Percentiles rank a stretch among this genome's conserved stretches.
Evolutionary conservation across 2,888 invertebrate species (phyloP).

Genomic region (Parnassius mnemosyne): DNA sequence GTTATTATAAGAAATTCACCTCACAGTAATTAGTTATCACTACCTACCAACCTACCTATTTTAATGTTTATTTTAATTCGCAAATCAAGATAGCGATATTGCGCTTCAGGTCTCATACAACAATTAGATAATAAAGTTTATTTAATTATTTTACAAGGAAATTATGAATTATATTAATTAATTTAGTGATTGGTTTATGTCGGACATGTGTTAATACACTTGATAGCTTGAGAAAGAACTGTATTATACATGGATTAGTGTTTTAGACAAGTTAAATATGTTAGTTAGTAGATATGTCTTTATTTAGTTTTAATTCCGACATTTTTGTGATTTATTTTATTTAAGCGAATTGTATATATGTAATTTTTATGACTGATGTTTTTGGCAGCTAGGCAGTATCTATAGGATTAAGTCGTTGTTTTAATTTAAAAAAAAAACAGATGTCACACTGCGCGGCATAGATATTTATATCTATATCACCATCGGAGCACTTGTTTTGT

Average conservation of each 20-base stretch:
- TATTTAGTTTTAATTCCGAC: conserved; percentile 4
- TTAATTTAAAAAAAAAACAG: not conserved
- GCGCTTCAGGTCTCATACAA: no score
- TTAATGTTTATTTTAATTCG: no score
- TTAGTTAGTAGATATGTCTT: not conserved
- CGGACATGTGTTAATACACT: no score
- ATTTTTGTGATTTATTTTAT: conserved; percentile 16
- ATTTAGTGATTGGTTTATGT: no score
- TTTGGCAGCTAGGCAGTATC: conserved; percentile 3
- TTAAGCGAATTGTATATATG: conserved; percentile 8
- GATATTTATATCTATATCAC: not conserved
- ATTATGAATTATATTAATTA: no score
- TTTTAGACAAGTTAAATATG: not conserved
- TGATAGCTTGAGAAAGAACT: not conserved
- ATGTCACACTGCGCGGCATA: not conserved
- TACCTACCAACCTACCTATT: no score
- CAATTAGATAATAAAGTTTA: no score
- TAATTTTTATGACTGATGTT: conserved; percentile 7
- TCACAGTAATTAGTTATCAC: no score
- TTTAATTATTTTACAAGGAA: no score
- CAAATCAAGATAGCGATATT: no score
- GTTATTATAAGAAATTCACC: no score
- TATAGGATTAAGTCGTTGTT: not conserved
- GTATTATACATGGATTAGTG: not conserved
- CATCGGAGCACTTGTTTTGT: no score